These are phyloP conservation scores for Myotis brandtii DNA, from an alignment of 2,113 vertebrate genomes.

Conservation along the genomic window DNA sequence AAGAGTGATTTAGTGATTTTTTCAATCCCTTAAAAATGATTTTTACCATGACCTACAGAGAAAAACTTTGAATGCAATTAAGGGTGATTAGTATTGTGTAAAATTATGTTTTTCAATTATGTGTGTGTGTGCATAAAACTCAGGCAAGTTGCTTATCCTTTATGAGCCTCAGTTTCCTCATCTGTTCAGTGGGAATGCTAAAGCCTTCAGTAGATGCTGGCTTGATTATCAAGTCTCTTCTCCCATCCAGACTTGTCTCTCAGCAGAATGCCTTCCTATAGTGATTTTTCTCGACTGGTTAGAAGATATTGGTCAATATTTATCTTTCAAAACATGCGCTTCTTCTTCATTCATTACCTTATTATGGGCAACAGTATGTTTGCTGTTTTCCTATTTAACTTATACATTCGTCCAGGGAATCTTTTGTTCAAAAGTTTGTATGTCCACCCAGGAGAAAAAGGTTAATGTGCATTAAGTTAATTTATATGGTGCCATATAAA, in stretches of 20 bases:
- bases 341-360: background rate
- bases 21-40: background rate
- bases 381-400: conserved; percentile 36
- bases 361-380: background rate
- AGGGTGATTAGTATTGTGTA: background rate
- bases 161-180: background rate
- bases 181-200: background rate
- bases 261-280: background rate
- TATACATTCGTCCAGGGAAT: background rate
- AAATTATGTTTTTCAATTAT: background rate
- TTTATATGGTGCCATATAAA: background rate
- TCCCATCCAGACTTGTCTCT: background rate
- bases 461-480: background rate
- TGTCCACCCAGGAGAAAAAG: background rate
- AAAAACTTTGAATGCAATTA: background rate
- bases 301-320: conserved; percentile 1
- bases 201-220: background rate
- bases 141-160: background rate
- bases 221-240: background rate
- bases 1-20: background rate
- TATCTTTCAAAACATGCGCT: background rate
- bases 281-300: background rate
- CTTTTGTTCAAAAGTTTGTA: background rate
- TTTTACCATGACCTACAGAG: background rate
- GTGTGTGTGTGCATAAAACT: background rate